Base-by-base conservation (phyloP, 2,797 vertebrate species). In the Sebastes iracundus region DNA sequence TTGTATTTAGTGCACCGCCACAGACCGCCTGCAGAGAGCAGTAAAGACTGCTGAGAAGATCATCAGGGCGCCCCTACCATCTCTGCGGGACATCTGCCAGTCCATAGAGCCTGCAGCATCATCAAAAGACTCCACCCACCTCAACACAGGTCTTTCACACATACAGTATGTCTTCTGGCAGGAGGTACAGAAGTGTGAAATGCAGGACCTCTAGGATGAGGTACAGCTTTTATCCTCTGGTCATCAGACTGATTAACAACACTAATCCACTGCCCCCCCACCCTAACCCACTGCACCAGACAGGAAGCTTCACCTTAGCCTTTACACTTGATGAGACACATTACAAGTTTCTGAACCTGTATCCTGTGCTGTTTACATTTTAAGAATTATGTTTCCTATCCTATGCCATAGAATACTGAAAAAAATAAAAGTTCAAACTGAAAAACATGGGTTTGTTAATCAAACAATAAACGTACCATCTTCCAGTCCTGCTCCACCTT, bases 401-500 rank as follows among this genome's bases (percentile, higher is more conserved):
- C 49, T 5, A 2, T 20, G 5, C 52, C 49, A 42, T 12, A 62
- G 13, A 64, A 25, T 25, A 35, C 20, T 30, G 46, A 7, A 38
- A 38, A 27, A 32, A 25, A 12, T 23, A 0, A 28, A 16, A 11
- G 35, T 38, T 14, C 35, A 38, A 38, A 38, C 12, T 38, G 38
- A 32, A 33, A 52, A 59, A 11, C 5, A 13, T 4, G 1, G 12
- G 5, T n/a, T 14, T 18, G 6, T 33, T 30, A 42, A 25, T 73
- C 59, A 46, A 7, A 32, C 0, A 20, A 10, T 55, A 76, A 73
- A 70, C 93, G 0, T 95, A 99, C 98, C 98, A 97, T 99, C 87
- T 98, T 94, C 98, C 99, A 99, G 87, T 99, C 98, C 5, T 83
- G 88, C 90, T 99, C 98, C 86, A 97, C 93, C 90, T 99, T 99